A percentile compares a stretch with the other conserved stretches of the same genome.
Conservation (phyloP, 2,888 invertebrate species). For the Dastarcus helophoroides region DNA sequence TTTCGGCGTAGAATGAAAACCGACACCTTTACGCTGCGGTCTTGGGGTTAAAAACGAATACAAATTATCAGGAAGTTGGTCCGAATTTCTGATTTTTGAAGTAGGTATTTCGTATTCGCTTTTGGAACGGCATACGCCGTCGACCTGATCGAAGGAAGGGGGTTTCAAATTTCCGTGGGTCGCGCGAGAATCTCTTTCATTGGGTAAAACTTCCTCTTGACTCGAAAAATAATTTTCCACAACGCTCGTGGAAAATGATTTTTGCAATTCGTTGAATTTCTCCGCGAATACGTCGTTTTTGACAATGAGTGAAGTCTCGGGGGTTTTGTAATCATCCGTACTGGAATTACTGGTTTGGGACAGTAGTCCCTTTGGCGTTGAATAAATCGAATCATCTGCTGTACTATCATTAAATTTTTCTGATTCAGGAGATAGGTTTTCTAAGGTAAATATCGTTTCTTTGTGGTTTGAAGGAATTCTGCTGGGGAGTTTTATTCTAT, state of each 20-base stretch:
- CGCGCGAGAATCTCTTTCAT: neutral
- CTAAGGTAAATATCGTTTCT: too few relatives aligned
- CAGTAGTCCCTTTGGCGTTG: constrained; percentile 21
- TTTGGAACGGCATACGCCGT: constrained; percentile 30
- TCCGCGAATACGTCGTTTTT: constrained; percentile 24
- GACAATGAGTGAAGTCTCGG: constrained; percentile 18
- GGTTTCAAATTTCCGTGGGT: neutral
- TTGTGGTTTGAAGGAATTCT: too few relatives aligned
- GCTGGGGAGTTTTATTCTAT: too few relatives aligned
- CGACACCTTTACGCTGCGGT: constrained; percentile 35
- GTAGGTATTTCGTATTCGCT: constrained; percentile 32
- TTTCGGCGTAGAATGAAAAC: constrained; percentile 23
- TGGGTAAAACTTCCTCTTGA: constrained; percentile 2
- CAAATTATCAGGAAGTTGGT: constrained; percentile 25
- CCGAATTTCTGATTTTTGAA: constrained; percentile 17
- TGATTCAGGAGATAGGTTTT: too few relatives aligned
- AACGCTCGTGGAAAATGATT: constrained; percentile 26
- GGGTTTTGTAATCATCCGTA: constrained; percentile 31
- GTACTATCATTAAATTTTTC: too few relatives aligned
- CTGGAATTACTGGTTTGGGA: constrained; percentile 26
- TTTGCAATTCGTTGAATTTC: constrained; percentile 28
- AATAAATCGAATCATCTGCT: constrained; percentile 13
- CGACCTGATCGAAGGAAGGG: neutral
- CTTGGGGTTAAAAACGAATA: constrained; percentile 50
- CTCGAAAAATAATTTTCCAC: constrained; percentile 18